These are phyloP conservation scores for Lytechinus pictus DNA, from an alignment of 35 echinoderm and acorn worm genomes.

Conservation along the genomic window DNA sequence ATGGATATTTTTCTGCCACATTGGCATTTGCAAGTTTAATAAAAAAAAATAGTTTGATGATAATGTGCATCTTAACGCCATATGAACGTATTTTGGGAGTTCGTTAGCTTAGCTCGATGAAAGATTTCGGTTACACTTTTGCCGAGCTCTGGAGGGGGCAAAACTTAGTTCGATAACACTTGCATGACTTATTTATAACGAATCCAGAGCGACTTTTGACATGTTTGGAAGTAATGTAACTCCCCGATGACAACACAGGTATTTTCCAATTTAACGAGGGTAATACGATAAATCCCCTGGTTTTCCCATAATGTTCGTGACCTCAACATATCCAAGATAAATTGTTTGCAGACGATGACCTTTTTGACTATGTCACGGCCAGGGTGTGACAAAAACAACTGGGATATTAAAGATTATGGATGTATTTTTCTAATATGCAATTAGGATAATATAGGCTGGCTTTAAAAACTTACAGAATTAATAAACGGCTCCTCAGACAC, in stretches of 20 bases:
- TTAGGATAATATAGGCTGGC: no score
- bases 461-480: no score
- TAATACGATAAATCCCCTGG: background rate
- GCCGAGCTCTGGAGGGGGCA: background rate
- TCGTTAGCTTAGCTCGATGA: background rate
- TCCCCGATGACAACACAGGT: background rate
- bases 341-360: no score
- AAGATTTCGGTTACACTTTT: background rate
- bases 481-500: no score
- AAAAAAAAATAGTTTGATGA: no score
- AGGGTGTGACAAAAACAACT: no score
- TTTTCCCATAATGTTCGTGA: background rate
- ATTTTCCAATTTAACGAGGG: background rate
- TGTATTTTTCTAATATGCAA: no score
- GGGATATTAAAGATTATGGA: no score
- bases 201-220: background rate
- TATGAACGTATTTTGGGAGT: background rate
- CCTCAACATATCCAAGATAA: background rate
- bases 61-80: background rate
- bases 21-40: no score
- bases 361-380: no score
- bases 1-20: no score
- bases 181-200: background rate
- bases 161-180: background rate
- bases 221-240: background rate